Conservation (phyloP, 2,113 vertebrate genomes). For the Athene noctua region DNA sequence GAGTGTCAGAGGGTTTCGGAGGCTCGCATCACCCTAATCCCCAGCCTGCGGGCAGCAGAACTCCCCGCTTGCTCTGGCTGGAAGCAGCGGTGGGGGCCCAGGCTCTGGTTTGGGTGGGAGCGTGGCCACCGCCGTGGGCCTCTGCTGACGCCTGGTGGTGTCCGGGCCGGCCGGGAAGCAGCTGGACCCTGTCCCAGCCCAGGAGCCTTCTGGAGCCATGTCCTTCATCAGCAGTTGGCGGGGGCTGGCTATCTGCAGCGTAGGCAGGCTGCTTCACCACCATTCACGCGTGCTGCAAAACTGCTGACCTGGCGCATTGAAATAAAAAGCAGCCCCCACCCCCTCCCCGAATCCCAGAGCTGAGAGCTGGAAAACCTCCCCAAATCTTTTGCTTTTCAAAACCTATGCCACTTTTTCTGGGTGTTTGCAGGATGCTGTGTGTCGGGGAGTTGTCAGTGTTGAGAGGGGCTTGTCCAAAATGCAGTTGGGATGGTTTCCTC, state of each 20-base stretch:
- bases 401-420: rapidly evolving
- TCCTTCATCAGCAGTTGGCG: conserved; percentile 25
- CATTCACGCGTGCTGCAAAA: not conserved
- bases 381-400: not conserved
- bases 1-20: not conserved
- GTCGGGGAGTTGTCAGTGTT: not conserved
- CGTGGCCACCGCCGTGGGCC: not conserved
- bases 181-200: not conserved
- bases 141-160: conserved; percentile 56
- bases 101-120: not conserved
- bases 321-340: not conserved
- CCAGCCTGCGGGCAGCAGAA: not conserved
- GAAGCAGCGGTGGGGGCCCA: not conserved
- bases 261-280: not conserved
- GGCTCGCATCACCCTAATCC: too few relatives aligned
- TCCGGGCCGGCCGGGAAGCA: not conserved
- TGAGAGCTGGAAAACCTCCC: not conserved
- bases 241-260: not conserved
- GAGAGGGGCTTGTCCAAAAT: not conserved
- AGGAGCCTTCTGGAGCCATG: not conserved
- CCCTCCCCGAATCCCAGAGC: not conserved
- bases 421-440: not conserved
- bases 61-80: not conserved
- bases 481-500: not conserved
- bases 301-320: not conserved